Percentiles rank a stretch among this genome's conserved stretches.
Conservation (phyloP, 2,888 invertebrate species). For the Drosophila testacea region DNA sequence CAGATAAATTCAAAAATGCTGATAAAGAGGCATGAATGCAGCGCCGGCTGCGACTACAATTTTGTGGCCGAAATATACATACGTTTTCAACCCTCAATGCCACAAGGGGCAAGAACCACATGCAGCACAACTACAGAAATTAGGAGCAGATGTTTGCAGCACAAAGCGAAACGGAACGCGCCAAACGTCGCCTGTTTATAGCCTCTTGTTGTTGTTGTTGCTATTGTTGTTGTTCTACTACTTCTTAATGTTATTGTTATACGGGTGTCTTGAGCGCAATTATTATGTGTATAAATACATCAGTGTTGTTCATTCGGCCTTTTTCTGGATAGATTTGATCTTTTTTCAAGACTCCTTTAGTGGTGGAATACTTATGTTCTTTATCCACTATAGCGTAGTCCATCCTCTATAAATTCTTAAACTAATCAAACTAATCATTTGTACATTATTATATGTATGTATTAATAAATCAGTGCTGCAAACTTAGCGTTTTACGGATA, state of each 20-base stretch:
- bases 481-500: too few relatives aligned
- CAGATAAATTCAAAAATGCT: constrained; percentile 65
- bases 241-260: constrained; percentile 20
- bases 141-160: constrained; percentile 83
- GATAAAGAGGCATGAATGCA: constrained; percentile 63
- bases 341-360: too few relatives aligned
- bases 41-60: constrained; percentile 68
- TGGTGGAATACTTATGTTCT: too few relatives aligned
- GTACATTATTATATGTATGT: too few relatives aligned
- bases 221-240: not conserved
- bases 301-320: too few relatives aligned
- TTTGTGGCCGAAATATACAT: constrained; percentile 34
- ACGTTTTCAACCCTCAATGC: constrained; percentile 74
- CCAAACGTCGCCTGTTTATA: constrained; percentile 71
- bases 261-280: constrained; percentile 70
- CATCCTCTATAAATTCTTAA: too few relatives aligned
- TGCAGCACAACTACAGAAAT: constrained; percentile 8
- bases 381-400: too few relatives aligned
- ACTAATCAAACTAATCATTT: too few relatives aligned
- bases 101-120: constrained; percentile 7
- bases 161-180: constrained; percentile 77
- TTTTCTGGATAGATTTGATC: too few relatives aligned
- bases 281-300: constrained; percentile 43
- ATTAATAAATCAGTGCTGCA: too few relatives aligned
- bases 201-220: constrained; percentile 20